These are phyloP conservation scores for Standfussiana lucernea DNA, from an alignment of 2,888 invertebrate species.

Conservation along the genomic window DNA sequence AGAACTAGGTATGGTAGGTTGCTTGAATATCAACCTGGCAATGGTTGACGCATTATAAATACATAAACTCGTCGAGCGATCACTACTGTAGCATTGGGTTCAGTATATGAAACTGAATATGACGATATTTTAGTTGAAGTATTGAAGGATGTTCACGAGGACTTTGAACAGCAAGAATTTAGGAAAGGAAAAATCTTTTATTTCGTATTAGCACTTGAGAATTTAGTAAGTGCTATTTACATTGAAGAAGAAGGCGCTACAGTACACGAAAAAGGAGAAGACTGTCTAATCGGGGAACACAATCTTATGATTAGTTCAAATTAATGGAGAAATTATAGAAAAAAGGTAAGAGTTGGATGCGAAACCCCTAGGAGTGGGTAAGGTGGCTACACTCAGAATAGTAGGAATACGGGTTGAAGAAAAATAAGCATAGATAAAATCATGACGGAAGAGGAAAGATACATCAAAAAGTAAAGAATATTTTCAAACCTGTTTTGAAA, in stretches of 20 bases:
- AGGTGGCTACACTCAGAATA: neutral
- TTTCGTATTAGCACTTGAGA: too few species aligned
- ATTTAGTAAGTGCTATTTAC: neutral
- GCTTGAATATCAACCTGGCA: conserved; percentile 63
- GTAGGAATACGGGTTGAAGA: neutral
- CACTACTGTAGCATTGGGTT: conserved; percentile 37
- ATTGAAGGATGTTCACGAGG: neutral
- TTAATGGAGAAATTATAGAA: neutral
- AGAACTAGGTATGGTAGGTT: conserved; percentile 42
- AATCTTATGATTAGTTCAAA: neutral
- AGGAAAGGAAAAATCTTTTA: neutral
- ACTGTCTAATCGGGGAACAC: neutral
- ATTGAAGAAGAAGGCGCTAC: neutral
- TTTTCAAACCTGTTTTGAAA: neutral
- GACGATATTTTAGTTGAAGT: neutral
- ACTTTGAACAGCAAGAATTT: neutral
- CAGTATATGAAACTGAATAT: conserved; percentile 23
- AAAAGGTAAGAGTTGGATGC: neutral
- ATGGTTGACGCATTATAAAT: conserved; percentile 61
- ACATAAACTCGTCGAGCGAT: conserved; percentile 52
- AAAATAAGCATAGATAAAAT: neutral
- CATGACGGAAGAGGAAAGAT: neutral
- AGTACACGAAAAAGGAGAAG: neutral
- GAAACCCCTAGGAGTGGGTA: neutral
- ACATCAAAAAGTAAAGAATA: neutral